Evolutionary conservation across 2,888 invertebrate genomes (phyloP), one percentile per base, ranked within the genome.

Genomic region (Rhagonycha lutea): DNA sequence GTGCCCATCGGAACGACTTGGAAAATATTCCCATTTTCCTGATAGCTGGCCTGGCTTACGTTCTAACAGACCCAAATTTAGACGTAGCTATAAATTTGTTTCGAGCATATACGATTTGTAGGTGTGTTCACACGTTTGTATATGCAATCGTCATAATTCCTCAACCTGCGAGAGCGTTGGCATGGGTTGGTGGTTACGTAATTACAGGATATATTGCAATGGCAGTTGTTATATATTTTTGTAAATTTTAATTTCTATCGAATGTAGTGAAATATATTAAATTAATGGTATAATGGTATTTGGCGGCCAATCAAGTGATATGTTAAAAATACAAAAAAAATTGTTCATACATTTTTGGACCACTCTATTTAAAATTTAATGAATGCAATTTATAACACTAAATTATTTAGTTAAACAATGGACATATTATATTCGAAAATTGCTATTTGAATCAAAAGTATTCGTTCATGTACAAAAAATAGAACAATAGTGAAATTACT

Each of bases 21-120:
- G 94, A 94, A 86, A 94, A 93, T 85, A 93, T 94, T 72, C 89
- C 92, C 0, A 89, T 91, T 1, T 94, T 93, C 84, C 89, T 92
- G 85, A 82, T 92, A 12, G 86, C 92, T 32, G 91, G 90, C 4
- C 89, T 91, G 4, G 84, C 92, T 73, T 94, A 92, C 87, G 83
- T 92, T 74, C 88, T 91, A 26, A 92, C 92, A 0, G 88, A 88
- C 0, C 94, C 94, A 0, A 86, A 86, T 71, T 84, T 87, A 7
- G 84, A 82, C 75, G 70, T 89, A 1, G 92, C 92, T 3, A 86
- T 88, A 14, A 68, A 88, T 77, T 84, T 92, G 68, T 92, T 92
- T 86, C 88, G 81, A 24, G 83, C 89, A 4, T 93, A 89, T 84
- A 89, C 61, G 10, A 28, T 60, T 14, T 29, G 61, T 24, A 32